These are phyloP conservation scores for Cephalopterus ornatus DNA, from an alignment of 2,113 vertebrate genomes.

Conservation along the genomic window DNA sequence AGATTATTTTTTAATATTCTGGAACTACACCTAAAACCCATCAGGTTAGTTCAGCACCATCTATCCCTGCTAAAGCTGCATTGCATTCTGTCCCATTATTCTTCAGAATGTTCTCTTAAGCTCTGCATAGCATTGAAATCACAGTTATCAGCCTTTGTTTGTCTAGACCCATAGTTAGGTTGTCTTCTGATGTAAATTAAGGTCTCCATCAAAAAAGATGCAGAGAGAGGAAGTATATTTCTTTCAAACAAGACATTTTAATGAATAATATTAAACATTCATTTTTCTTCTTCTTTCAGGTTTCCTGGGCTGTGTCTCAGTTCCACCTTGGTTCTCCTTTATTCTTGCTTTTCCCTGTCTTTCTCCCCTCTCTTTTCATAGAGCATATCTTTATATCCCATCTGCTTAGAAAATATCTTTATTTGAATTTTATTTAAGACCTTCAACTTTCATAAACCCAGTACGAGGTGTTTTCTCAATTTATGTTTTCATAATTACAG, in stretches of 20 bases:
- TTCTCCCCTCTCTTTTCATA: not conserved
- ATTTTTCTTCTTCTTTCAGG: not conserved
- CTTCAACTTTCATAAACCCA: not conserved
- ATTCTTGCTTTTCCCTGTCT: not conserved
- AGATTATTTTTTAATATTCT: not conserved
- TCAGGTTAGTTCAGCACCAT: not conserved
- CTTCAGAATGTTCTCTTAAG: not conserved
- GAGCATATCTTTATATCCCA: not conserved
- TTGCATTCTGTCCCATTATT: not conserved
- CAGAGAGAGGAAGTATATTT: not conserved
- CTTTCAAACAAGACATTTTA: not conserved
- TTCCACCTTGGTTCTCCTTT: not conserved
- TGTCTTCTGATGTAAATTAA: not conserved
- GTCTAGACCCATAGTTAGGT: not conserved
- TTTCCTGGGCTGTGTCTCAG: not conserved
- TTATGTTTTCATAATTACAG: not conserved
- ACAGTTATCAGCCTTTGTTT: not conserved
- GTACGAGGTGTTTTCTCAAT: not conserved
- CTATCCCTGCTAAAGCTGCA: rapidly evolving
- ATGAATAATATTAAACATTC: not conserved
- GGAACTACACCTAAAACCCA: not conserved
- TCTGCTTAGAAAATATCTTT: not conserved
- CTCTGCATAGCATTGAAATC: not conserved
- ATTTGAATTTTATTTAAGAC: not conserved
- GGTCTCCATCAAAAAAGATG: not conserved